These are phyloP conservation scores for Delia radicum DNA, from an alignment of 1,140 invertebrate species.

Conservation along the genomic window DNA sequence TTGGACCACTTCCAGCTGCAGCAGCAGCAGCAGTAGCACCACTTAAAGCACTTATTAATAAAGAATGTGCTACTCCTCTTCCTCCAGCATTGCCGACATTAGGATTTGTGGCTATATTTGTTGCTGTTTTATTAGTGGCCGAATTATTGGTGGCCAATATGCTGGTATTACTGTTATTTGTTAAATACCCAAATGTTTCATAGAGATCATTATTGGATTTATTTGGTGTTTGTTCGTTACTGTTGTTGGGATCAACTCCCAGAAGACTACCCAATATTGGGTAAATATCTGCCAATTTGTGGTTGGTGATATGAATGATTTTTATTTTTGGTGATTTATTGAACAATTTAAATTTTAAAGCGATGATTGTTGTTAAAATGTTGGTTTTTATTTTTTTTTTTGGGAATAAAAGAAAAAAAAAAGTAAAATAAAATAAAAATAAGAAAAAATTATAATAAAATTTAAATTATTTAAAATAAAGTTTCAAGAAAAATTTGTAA, in stretches of 20 bases:
- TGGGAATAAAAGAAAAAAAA: slow-evolving; percentile 34
- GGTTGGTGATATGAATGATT: not conserved
- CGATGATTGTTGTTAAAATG: no score
- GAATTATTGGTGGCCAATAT: slow-evolving; percentile 26
- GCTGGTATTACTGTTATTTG: slow-evolving; percentile 39
- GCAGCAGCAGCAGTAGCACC: no score
- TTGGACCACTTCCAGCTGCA: not conserved
- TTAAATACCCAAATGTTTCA: slow-evolving; percentile 39
- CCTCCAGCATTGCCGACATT: not conserved
- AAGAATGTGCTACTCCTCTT: not conserved
- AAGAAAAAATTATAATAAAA: slow-evolving; percentile 32
- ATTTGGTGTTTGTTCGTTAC: slow-evolving; percentile 30
- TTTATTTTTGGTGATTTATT: not conserved
- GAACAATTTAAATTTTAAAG: not conserved
- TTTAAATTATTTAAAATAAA: slow-evolving; percentile 34
- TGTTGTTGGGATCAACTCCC: slow-evolving; percentile 46
- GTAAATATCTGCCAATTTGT: slow-evolving; percentile 45
- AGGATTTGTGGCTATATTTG: not conserved
- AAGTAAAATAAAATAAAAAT: slow-evolving; percentile 33
- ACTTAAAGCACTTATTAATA: not conserved
- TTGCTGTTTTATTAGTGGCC: not conserved
- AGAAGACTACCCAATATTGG: slow-evolving; percentile 52
- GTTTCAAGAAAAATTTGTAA: not conserved
- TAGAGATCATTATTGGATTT: slow-evolving; percentile 32
- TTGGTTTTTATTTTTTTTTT: not conserved